Base-by-base conservation (phyloP, 1,140 invertebrate genomes). In the Cheumatopsyche charites region DNA sequence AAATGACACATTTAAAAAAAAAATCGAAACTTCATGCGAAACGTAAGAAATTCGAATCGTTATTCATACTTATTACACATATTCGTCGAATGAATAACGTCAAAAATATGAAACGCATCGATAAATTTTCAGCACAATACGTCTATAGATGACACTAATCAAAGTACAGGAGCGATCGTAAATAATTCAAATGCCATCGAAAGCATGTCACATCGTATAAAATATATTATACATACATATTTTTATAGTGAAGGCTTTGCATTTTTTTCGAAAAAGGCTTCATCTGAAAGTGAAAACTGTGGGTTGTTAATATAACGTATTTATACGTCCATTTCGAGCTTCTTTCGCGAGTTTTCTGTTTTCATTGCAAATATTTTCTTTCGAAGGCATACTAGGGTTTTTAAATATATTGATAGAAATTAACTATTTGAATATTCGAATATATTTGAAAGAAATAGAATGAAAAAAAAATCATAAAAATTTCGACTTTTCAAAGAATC, bases 321-420 rank as follows among this genome's bases (percentile, higher is more conserved):
- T 36, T 36, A 36, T 36, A 36, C 29, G 9, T 36, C 29, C 9
- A 3, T 3, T 36, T 36, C 29, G 19, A n/a, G n/a, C n/a, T 49
- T 49, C 13, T 49, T 49, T 61, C 55, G 19, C 21, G 3, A 25
- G n/a, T 23, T 12, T 15, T 25, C 15, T 19, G 23, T 21, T 61
- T 25, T 1, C 23, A 12, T 4, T 5, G 43, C 21, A 66, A 66
- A 66, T 66, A 66, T 66, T 66, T 66, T 66, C 23, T 47, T 66
- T 47, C 63, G 19, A 15, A 7, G 19, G 43, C 15, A n/a, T n/a
- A n/a, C n/a, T n/a, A n/a, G n/a, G n/a, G n/a, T n/a, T n/a, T n/a
- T n/a, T n/a, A n/a, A n/a, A n/a, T n/a, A n/a, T n/a, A n/a, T n/a
- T n/a, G n/a, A n/a, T n/a, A n/a, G n/a, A n/a, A n/a, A n/a, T n/a